phyloP scores from a whole-genome alignment of 2,797 vertebrate species.

The Platyrinchus mystaceus region DNA sequence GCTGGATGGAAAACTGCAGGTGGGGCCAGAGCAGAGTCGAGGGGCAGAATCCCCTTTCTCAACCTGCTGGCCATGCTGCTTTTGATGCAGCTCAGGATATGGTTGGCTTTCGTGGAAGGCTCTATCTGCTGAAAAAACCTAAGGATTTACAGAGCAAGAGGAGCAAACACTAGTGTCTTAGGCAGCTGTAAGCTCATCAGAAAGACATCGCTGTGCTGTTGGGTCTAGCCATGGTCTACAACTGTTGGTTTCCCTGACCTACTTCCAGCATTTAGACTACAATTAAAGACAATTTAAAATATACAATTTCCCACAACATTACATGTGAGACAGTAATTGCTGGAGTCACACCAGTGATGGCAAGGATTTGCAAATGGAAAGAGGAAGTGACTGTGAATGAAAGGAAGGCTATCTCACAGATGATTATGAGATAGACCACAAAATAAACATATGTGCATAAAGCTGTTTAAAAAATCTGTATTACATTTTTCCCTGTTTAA shows the following conservation, averaged over 20 bases:
- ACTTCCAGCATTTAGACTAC: neutral
- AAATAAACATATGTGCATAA: neutral
- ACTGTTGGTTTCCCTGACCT: neutral
- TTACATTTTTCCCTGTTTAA: neutral
- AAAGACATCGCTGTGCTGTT: neutral
- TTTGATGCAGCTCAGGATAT: neutral
- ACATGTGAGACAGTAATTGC: neutral
- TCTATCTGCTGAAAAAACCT: neutral
- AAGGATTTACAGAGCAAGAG: neutral
- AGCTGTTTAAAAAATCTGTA: neutral
- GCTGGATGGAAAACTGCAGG: accelerated
- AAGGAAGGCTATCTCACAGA: neutral
- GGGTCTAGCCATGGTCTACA: neutral
- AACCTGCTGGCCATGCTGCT: neutral
- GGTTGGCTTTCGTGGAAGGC: neutral
- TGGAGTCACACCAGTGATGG: neutral
- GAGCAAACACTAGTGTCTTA: neutral
- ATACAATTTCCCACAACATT: neutral
- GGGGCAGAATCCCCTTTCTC: neutral
- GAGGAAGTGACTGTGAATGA: neutral
- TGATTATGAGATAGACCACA: neutral
- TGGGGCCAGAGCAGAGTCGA: neutral
- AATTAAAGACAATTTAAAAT: neutral
- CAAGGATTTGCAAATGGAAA: neutral
- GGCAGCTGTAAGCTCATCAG: neutral